A percentile compares a stretch with the other conserved stretches of the same genome.
These are phyloP conservation scores for Mantis religiosa DNA, from an alignment of 2,888 invertebrate species.

Conservation along the genomic window DNA sequence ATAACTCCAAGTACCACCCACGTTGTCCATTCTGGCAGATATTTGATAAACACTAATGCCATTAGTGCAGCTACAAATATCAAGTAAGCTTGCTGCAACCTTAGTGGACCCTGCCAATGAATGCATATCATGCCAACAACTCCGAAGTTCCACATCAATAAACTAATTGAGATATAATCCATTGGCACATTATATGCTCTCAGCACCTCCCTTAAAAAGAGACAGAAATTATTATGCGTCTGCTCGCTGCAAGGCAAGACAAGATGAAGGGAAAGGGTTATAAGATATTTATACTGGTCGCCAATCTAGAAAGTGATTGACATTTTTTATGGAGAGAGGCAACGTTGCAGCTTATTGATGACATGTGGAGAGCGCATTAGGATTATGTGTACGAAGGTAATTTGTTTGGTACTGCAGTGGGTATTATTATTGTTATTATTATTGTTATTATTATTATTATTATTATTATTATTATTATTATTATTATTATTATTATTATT, in stretches of 20 bases:
- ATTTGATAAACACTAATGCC: slow-evolving; percentile 98
- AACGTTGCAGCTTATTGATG: no score
- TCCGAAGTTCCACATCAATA: slow-evolving; percentile 97
- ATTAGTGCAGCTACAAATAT: slow-evolving; percentile 96
- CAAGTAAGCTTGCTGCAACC: slow-evolving; percentile 91
- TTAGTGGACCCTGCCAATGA: slow-evolving; percentile 96
- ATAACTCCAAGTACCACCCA: slow-evolving; percentile 97
- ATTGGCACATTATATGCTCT: slow-evolving; percentile 92
- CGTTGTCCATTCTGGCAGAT: slow-evolving; percentile 97
- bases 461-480: no score
- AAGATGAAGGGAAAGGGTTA: no score
- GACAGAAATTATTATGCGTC: not conserved
- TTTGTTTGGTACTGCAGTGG: no score
- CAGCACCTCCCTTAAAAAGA: slow-evolving; percentile 71
- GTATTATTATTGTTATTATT: no score
- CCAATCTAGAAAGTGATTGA: no score
- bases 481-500: no score
- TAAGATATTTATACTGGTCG: no score
- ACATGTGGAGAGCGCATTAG: no score
- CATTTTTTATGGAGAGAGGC: no score
- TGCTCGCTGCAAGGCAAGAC: not conserved
- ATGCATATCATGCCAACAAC: slow-evolving; percentile 96
- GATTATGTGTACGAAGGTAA: no score
- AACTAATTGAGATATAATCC: slow-evolving; percentile 83
- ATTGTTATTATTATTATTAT: no score